These are phyloP conservation scores for Drosophila bipectinata DNA, from an alignment of 1,140 invertebrate species.

Conservation along the genomic window DNA sequence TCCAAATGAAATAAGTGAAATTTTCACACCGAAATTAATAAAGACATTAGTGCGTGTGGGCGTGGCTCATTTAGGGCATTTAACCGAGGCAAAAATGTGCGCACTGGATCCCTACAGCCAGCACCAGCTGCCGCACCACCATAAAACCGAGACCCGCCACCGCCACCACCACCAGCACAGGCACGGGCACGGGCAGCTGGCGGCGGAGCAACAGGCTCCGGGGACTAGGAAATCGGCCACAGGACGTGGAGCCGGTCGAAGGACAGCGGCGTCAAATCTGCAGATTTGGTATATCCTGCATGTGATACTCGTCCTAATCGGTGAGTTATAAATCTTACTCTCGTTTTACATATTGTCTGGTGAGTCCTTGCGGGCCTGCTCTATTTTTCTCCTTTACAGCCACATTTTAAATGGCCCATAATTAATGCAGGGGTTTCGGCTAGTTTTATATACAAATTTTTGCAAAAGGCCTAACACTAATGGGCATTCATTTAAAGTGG, in stretches of 20 bases:
- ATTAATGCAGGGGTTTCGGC: slow-evolving; percentile 50
- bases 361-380: not conserved
- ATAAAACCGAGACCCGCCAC: slow-evolving; percentile 34
- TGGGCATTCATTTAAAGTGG: slow-evolving; percentile 11
- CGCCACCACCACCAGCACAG: slow-evolving; percentile 44
- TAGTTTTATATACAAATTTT: slow-evolving; percentile 9
- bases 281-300: slow-evolving; percentile 79
- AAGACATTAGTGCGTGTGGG: slow-evolving; percentile 64
- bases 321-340: slow-evolving; percentile 55
- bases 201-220: slow-evolving; percentile 44
- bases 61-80: slow-evolving; percentile 48
- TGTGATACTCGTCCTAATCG: slow-evolving; percentile 83
- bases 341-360: not conserved
- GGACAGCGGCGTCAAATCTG: slow-evolving; percentile 50
- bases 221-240: slow-evolving; percentile 32
- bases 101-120: slow-evolving; percentile 49
- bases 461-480: slow-evolving; percentile 10
- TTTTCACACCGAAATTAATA: slow-evolving; percentile 73
- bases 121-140: slow-evolving; percentile 63
- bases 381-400: slow-evolving; percentile 19
- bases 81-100: slow-evolving; percentile 59
- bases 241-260: slow-evolving; percentile 32
- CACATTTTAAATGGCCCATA: slow-evolving; percentile 60
- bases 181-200: slow-evolving; percentile 30
- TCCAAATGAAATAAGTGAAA: slow-evolving; percentile 80